Evolutionary conservation across 2,113 vertebrate genomes (phyloP), one percentile per base, ranked within the genome.

Genomic region (Irena cyanogastra): DNA sequence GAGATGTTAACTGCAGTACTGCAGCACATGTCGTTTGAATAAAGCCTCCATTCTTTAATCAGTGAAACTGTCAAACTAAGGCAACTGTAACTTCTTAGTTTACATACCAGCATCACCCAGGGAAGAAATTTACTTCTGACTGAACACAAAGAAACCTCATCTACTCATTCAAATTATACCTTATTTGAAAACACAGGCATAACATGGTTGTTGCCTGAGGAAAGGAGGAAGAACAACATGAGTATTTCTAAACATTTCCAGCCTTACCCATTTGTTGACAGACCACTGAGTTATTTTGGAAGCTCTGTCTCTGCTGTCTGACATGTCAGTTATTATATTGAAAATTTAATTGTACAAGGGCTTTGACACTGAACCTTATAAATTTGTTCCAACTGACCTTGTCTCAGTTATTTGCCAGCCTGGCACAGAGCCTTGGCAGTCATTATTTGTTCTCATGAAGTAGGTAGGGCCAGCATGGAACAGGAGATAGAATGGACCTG

Each of bases 341-440:
- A 93, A 97, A 96, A 97, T 94, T 65, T 93, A 91, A 90, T 89
- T 96, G 95, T 95, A 94, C 94, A 83, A 94, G 86, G 64, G 64
- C 87, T 95, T 66, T 92, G 95, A 97, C 95, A 94, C 84, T 83
- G 53, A 96, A 93, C 92, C 94, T 91, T 71, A 87, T 93, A 95
- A 94, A 96, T 97, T 97, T 94, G 79, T 97, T 98, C 95, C 97
- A 96, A 95, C 91, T 96, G 96, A 97, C 96, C 95, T 97, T 97
- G 89, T 94, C 97, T 97, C 93, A 94, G 77, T 95, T 97, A 94
- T 96, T 97, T 96, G 94, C 90, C 94, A 95, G 93, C 65, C 81
- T 97, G 97, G 97, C 96, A 92, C 1, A 0, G 42, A 89, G 81
- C 82, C 95, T 66, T 69, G 66, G 77, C 59, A 72, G 70, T 78